A percentile compares a stretch with the other conserved stretches of the same genome.
Conservation (phyloP, 2,113 vertebrate species). For the Australoheros scitulus region DNA sequence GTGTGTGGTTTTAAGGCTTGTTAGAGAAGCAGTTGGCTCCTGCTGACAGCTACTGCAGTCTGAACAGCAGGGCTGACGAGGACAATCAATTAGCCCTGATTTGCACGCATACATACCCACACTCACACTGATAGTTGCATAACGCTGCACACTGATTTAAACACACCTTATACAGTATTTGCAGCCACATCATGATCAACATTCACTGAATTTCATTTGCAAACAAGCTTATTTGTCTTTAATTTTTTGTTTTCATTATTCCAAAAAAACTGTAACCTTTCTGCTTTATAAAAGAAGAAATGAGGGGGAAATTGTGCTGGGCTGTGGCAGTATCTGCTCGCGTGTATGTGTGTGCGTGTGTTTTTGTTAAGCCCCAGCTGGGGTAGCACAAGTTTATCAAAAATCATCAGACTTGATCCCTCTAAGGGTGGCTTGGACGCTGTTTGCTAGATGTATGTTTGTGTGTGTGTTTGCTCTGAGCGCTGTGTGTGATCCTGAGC, state of each 20-base stretch:
- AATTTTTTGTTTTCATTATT: background rate
- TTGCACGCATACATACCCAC: slow-evolving; percentile 19
- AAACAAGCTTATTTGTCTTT: background rate
- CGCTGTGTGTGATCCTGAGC: slow-evolving; percentile 60
- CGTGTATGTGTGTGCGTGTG: background rate
- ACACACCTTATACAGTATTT: background rate
- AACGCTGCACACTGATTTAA: background rate
- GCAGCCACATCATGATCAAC: background rate
- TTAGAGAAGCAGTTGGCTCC: slow-evolving; percentile 71
- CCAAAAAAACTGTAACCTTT: background rate
- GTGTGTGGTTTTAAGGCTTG: slow-evolving; percentile 47
- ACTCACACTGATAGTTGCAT: slow-evolving; percentile 4
- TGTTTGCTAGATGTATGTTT: slow-evolving; percentile 50
- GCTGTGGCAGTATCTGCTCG: background rate
- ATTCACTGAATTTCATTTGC: background rate
- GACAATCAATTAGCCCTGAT: slow-evolving; percentile 74
- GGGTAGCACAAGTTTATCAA: slow-evolving; percentile 58
- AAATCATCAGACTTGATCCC: slow-evolving; percentile 57
- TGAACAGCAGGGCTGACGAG: slow-evolving; percentile 71
- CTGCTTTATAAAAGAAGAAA: slow-evolving; percentile 5
- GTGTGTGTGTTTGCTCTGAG: slow-evolving; percentile 55
- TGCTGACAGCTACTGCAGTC: slow-evolving; percentile 73
- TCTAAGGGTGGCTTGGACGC: slow-evolving; percentile 51
- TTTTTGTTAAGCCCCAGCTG: slow-evolving; percentile 44
- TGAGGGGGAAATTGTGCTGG: background rate